phyloP scores from a whole-genome alignment of 1,140 invertebrate species.

The Notospermus geniculatus region DNA sequence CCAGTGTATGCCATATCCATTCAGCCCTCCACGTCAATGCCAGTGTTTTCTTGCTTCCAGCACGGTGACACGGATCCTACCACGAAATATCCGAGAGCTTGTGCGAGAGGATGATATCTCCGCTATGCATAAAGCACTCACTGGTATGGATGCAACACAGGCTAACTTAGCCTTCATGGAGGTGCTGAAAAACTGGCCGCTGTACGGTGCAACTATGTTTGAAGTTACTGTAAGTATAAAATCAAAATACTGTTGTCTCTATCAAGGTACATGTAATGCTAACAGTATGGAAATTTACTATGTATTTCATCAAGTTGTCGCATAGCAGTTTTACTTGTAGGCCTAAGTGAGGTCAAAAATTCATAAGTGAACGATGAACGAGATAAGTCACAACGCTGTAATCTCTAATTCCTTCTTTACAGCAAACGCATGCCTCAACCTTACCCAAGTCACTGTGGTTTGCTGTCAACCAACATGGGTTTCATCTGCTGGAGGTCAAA shows the following conservation, averaged over 20 bases:
- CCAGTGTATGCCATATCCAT: too few species aligned
- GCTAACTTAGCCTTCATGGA: slow-evolving; percentile 92
- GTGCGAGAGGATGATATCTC: slow-evolving; percentile 61
- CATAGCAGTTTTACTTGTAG: background rate
- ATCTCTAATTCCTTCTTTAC: slow-evolving; percentile 27
- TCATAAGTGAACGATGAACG: too few species aligned
- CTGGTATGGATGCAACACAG: slow-evolving; percentile 79
- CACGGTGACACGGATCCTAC: slow-evolving; percentile 50
- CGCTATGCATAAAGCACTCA: slow-evolving; percentile 81
- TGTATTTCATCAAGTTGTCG: background rate
- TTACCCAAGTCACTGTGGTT: slow-evolving; percentile 85
- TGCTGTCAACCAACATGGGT: slow-evolving; percentile 87
- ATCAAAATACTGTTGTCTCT: too few species aligned
- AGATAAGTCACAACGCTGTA: background rate
- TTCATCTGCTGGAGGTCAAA: slow-evolving; percentile 85
- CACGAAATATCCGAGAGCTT: slow-evolving; percentile 40
- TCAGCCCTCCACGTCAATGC: too few species aligned
- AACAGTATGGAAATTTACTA: slow-evolving; percentile 10
- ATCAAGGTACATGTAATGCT: too few species aligned
- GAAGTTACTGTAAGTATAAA: slow-evolving; percentile 80
- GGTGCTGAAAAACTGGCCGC: slow-evolving; percentile 87
- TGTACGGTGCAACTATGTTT: slow-evolving; percentile 89
- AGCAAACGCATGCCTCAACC: slow-evolving; percentile 94
- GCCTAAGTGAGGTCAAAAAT: background rate
- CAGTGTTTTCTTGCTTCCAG: slow-evolving; percentile 28